These are phyloP conservation scores for Antitype chi DNA, from an alignment of 2,888 invertebrate genomes.

Conservation along the genomic window DNA sequence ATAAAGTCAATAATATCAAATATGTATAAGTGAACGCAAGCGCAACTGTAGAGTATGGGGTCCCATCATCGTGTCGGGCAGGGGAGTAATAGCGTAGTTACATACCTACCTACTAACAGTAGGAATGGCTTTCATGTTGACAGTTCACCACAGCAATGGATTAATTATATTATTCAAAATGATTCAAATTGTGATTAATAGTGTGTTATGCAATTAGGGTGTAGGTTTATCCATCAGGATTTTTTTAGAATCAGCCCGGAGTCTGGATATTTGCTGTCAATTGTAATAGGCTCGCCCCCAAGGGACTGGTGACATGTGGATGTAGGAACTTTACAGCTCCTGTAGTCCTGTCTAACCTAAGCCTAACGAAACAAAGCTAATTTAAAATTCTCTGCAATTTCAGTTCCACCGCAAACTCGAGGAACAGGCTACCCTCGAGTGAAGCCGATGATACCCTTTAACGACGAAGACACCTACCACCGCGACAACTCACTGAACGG, in stretches of 20 bases:
- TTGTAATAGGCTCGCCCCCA: not conserved
- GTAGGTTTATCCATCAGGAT: not conserved
- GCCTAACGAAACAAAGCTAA: not conserved
- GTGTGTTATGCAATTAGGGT: too few species aligned
- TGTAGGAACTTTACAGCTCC: not conserved
- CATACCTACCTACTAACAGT: too few species aligned
- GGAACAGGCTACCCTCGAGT: slow-evolving; percentile 81
- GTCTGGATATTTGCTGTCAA: not conserved
- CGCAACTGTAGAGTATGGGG: not conserved
- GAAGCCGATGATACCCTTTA: slow-evolving; percentile 83
- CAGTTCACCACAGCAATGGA: too few species aligned
- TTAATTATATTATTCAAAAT: too few species aligned
- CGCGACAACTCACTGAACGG: slow-evolving; percentile 69
- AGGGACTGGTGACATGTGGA: not conserved
- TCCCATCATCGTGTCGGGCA: not conserved
- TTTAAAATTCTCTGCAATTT: slow-evolving; percentile 13
- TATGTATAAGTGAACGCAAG: not conserved
- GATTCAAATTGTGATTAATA: too few species aligned
- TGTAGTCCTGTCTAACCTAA: not conserved
- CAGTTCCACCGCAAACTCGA: slow-evolving; percentile 41
- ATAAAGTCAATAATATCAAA: not conserved
- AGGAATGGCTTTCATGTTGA: too few species aligned
- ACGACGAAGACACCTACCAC: slow-evolving; percentile 75
- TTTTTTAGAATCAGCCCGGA: not conserved
- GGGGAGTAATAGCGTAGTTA: too few species aligned